A percentile compares a stretch with the other conserved stretches of the same genome.
phyloP scores from a whole-genome alignment of 2,797 vertebrate genomes.

The Centroberyx gerrardi region DNA sequence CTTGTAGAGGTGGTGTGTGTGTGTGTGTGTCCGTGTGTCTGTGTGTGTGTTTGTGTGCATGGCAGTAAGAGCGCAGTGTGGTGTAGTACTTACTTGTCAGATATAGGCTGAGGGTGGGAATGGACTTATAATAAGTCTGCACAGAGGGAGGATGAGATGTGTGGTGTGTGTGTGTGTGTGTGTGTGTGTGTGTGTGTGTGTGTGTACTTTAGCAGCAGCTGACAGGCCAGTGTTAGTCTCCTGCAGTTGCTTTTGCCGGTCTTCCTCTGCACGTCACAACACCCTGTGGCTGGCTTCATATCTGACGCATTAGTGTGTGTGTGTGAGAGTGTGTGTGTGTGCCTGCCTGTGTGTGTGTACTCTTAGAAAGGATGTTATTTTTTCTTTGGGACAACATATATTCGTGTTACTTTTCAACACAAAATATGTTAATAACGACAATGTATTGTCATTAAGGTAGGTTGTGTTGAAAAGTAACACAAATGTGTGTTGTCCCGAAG shows the following conservation, averaged over 20 bases:
- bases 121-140: slow-evolving; percentile 47
- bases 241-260: slow-evolving; percentile 27
- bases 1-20: slow-evolving; percentile 36
- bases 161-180: slow-evolving; percentile 9
- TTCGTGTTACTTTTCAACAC: too few species aligned
- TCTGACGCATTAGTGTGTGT: slow-evolving; percentile 5
- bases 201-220: slow-evolving; percentile 36
- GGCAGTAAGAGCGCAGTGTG: slow-evolving; percentile 42
- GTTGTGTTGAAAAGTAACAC: too few species aligned
- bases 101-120: slow-evolving; percentile 48
- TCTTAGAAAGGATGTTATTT: too few species aligned
- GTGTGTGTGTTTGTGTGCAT: slow-evolving; percentile 8
- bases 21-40: slow-evolving; percentile 9
- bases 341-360: not conserved
- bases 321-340: slow-evolving; percentile 1
- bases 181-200: slow-evolving; percentile 21
- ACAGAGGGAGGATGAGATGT: slow-evolving; percentile 9
- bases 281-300: slow-evolving; percentile 23
- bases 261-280: slow-evolving; percentile 36
- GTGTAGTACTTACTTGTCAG: slow-evolving; percentile 45
- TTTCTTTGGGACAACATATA: too few species aligned
- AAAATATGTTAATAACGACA: too few species aligned
- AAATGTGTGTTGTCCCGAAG: too few species aligned
- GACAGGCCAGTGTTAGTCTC: slow-evolving; percentile 41
- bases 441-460: too few species aligned